These are phyloP conservation scores for Thysanoteuthis rhombus DNA, from an alignment of 2,888 invertebrate genomes.

Conservation along the genomic window DNA sequence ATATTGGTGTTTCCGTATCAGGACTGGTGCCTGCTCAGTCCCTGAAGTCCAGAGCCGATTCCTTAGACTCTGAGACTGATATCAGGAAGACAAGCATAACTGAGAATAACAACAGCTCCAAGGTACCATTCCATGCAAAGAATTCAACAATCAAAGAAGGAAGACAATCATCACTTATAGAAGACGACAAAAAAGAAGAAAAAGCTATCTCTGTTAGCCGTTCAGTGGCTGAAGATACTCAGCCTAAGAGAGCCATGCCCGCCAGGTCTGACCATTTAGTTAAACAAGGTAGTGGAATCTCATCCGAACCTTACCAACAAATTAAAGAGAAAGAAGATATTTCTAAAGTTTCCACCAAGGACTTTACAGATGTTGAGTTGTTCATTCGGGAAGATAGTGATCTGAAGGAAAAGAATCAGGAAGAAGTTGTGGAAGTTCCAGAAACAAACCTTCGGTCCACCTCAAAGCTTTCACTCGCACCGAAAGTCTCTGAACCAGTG, in stretches of 20 bases:
- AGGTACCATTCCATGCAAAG: not conserved
- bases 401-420: not conserved
- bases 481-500: not conserved
- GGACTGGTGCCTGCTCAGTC: not conserved
- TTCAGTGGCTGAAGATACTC: not conserved
- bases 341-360: not conserved
- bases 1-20: not conserved
- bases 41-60: not conserved
- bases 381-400: not conserved
- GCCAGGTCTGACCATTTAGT: not conserved
- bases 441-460: constrained; percentile 12
- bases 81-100: not conserved
- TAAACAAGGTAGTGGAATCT: not conserved
- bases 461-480: not conserved
- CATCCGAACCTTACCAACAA: not conserved
- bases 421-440: not conserved
- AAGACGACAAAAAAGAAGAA: not conserved
- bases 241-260: not conserved
- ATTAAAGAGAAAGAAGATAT: not conserved
- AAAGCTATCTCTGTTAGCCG: not conserved
- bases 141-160: not conserved
- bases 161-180: not conserved
- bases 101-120: not conserved
- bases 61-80: not conserved
- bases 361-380: not conserved